A percentile compares a stretch with the other conserved stretches of the same genome.
Conservation (phyloP, 2,797 vertebrate species). For the Diceros bicornis region DNA sequence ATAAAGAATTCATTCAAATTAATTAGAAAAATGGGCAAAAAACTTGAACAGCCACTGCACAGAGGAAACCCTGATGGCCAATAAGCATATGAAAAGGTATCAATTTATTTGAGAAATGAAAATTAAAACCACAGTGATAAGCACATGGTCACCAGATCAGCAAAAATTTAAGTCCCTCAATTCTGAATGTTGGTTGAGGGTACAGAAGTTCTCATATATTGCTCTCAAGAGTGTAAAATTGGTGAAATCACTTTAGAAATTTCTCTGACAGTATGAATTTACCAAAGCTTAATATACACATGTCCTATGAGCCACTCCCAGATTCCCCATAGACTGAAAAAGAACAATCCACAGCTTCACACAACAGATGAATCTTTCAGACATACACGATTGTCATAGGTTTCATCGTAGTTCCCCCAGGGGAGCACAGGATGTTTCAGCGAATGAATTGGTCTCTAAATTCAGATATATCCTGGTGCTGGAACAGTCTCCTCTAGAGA, state of each 20-base stretch:
- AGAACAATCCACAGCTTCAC: not conserved
- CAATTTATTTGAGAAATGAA: slow-evolving; percentile 35
- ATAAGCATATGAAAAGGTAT: not conserved
- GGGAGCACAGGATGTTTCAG: not conserved
- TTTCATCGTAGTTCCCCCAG: not conserved
- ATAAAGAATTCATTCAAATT: not conserved
- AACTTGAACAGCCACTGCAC: not conserved
- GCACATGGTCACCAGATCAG: not conserved
- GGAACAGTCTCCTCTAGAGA: not conserved
- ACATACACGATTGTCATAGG: not conserved
- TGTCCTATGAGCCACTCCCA: not conserved
- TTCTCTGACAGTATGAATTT: not conserved
- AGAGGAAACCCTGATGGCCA: not conserved
- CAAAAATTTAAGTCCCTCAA: not conserved
- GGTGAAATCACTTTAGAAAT: slow-evolving; percentile 27
- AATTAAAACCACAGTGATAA: slow-evolving; percentile 17
- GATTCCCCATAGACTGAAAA: not conserved
- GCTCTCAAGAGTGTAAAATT: not conserved
- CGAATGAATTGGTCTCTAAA: not conserved
- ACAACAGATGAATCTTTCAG: not conserved
- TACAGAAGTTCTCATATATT: not conserved
- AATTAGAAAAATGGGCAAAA: slow-evolving; percentile 33
- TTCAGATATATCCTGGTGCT: not conserved
- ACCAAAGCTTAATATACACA: not conserved
- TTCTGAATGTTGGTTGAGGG: not conserved